Percentiles rank a stretch among this genome's conserved stretches.
phyloP scores from a whole-genome alignment of 2,113 vertebrate genomes.

The Cervus canadensis region DNA sequence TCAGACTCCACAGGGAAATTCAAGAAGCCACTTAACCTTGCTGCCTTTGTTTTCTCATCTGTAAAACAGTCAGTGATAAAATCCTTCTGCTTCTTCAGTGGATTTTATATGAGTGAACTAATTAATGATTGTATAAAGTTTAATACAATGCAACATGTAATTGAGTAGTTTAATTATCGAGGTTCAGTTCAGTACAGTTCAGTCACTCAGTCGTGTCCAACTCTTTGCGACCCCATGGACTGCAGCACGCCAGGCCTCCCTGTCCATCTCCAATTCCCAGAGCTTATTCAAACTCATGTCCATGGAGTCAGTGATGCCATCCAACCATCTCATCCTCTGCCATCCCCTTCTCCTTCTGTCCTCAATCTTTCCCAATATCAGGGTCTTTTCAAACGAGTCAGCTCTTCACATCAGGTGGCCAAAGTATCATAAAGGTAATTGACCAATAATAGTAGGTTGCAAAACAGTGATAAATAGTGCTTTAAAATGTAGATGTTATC shows the following conservation, averaged over 20 bases:
- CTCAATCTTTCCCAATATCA: not conserved
- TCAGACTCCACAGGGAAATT: not conserved
- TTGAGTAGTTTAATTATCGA: constrained; percentile 73
- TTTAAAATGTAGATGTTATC: constrained; percentile 55
- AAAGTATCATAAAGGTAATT: constrained; percentile 30
- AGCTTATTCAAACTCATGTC: not conserved
- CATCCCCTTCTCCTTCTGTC: not conserved
- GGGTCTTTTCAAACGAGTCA: not conserved
- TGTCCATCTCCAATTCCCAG: not conserved
- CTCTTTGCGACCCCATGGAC: not conserved
- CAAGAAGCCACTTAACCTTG: constrained; percentile 37
- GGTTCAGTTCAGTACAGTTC: not conserved
- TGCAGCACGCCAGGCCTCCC: not conserved
- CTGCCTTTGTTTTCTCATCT: constrained; percentile 56
- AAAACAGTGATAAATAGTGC: constrained; percentile 49
- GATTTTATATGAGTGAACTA: constrained; percentile 66
- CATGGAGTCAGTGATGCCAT: not conserved
- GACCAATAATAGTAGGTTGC: constrained; percentile 50
- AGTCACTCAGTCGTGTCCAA: not conserved
- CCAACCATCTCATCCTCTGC: not conserved
- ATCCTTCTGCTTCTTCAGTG: constrained; percentile 9
- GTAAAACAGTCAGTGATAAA: constrained; percentile 52
- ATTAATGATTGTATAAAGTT: constrained; percentile 62
- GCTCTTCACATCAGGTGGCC: not conserved
- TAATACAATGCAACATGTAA: constrained; percentile 62